phyloP scores from a whole-genome alignment of 2,113 vertebrate genomes.

The Tilapia sparmanii region DNA sequence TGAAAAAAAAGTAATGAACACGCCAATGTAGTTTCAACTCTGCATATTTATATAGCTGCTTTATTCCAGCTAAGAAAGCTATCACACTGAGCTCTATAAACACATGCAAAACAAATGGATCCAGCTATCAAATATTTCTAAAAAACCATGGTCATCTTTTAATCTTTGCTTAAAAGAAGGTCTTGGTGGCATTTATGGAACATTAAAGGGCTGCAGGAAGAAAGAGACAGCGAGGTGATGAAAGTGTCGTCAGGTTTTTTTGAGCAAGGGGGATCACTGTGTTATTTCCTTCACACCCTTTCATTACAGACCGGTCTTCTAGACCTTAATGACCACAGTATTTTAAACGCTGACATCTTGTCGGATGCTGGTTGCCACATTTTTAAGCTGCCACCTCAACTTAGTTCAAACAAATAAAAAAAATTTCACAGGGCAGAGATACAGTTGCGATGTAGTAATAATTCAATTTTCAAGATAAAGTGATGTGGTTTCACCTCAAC shows the following conservation, averaged over 20 bases:
- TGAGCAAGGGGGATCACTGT: not conserved
- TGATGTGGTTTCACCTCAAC: not conserved
- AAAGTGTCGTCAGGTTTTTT: slow-evolving; percentile 37
- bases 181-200: slow-evolving; percentile 26
- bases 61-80: not conserved
- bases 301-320: slow-evolving; percentile 30
- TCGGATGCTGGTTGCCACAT: not conserved
- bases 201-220: slow-evolving; percentile 31
- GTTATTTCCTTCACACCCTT: slow-evolving; percentile 13
- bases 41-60: not conserved
- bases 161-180: slow-evolving; percentile 48
- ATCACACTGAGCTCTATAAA: slow-evolving; percentile 1
- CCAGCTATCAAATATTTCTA: slow-evolving; percentile 25
- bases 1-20: not conserved
- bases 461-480: not conserved
- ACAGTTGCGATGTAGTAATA: not conserved
- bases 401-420: not conserved
- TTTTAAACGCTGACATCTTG: slow-evolving; percentile 7
- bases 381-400: not conserved
- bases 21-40: not conserved
- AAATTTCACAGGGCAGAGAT: not conserved
- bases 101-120: slow-evolving; percentile 25
- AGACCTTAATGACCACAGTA: slow-evolving; percentile 37
- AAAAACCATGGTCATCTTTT: slow-evolving; percentile 38
- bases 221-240: slow-evolving; percentile 35